Evolutionary conservation across 2,797 vertebrate species (phyloP).

Genomic region (Hoplostethus atlanticus): DNA sequence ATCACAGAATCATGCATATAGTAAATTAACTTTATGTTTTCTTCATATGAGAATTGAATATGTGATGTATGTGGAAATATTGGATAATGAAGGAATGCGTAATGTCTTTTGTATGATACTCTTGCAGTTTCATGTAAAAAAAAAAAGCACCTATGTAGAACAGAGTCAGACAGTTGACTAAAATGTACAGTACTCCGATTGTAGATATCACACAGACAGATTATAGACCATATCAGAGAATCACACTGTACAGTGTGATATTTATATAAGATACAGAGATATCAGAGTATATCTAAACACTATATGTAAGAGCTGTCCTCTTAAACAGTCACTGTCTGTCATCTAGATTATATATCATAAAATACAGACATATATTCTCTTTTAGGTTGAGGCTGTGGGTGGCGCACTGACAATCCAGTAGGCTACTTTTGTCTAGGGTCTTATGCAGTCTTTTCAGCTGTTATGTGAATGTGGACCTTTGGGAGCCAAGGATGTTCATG

Average conservation of each 20-base stretch:
- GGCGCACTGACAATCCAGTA: constrained; percentile 82
- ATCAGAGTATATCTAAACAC: constrained; percentile 69
- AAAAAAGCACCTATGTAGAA: constrained; percentile 13
- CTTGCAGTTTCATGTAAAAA: constrained; percentile 43
- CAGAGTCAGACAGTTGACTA: constrained; percentile 43
- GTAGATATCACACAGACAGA: constrained; percentile 70
- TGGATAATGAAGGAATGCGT: constrained; percentile 47
- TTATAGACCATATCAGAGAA: constrained; percentile 74
- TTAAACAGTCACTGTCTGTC: constrained; percentile 43
- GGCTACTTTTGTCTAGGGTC: constrained; percentile 57
- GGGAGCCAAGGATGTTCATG: constrained; percentile 48
- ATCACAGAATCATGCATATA: constrained; percentile 16
- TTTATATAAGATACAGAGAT: constrained; percentile 72
- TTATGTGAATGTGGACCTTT: constrained; percentile 72
- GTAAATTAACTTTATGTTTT: constrained; percentile 34
- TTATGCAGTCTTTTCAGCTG: constrained; percentile 50
- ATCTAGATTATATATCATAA: constrained; percentile 63
- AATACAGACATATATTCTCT: constrained; percentile 56
- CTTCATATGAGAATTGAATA: constrained; percentile 32
- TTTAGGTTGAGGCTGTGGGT: constrained; percentile 59
- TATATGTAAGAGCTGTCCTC: constrained; percentile 64
- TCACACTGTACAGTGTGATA: constrained; percentile 72
- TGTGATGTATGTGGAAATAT: constrained; percentile 44
- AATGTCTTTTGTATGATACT: constrained; percentile 49
- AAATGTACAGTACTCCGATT: constrained; percentile 76